A percentile compares a stretch with the other conserved stretches of the same genome.
Conservation (phyloP, 2,888 invertebrate genomes). For the Ormyrus nitidulus region DNA sequence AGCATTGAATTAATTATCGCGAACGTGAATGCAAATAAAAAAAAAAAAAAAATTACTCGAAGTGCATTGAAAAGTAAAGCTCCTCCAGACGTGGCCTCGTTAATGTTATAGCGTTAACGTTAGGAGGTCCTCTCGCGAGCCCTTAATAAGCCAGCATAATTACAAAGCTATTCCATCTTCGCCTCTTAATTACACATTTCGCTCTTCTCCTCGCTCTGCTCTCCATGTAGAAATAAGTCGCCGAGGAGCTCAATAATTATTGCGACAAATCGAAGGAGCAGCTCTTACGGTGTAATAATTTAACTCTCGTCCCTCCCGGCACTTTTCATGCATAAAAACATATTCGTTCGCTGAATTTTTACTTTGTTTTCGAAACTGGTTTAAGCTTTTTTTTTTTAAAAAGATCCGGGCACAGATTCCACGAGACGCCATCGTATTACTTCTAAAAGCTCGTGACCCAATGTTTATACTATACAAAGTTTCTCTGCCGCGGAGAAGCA, state of each 20-base stretch:
- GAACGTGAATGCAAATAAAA: background rate
- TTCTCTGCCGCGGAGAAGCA: no score
- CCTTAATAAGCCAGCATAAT: conserved; percentile 39
- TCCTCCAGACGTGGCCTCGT: conserved; percentile 30
- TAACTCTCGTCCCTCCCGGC: no score
- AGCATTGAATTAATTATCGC: conserved; percentile 15
- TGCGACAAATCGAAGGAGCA: conserved; percentile 1
- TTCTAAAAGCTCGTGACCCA: no score
- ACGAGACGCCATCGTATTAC: no score
- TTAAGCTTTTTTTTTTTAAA: no score
- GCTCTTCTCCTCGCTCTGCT: background rate
- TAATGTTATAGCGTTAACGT: conserved; percentile 1
- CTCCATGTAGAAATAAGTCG: background rate
- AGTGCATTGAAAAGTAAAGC: conserved; percentile 22
- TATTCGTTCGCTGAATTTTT: no score
- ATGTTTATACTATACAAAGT: no score
- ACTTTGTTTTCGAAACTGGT: no score
- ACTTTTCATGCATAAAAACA: no score
- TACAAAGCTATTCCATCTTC: conserved; percentile 4
- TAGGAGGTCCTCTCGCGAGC: background rate
- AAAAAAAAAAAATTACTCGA: background rate
- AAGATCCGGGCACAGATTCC: no score
- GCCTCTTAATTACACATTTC: conserved; percentile 10
- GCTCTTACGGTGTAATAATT: no score
- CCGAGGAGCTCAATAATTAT: background rate